phyloP scores from a whole-genome alignment of 2,888 invertebrate genomes.

The Mimas tiliae region DNA sequence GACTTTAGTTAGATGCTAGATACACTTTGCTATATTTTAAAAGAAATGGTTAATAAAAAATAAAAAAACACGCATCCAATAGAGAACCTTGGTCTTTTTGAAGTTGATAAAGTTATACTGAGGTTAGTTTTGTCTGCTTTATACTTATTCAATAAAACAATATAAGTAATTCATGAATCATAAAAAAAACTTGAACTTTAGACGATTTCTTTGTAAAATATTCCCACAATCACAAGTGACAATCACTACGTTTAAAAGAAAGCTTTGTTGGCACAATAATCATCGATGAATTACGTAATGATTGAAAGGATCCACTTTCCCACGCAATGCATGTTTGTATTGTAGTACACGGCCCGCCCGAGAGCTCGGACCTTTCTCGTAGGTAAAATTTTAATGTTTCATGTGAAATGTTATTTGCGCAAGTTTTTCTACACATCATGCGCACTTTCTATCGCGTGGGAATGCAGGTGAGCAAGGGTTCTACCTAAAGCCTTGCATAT shows the following conservation, averaged over 20 bases:
- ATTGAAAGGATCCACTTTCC: constrained; percentile 58
- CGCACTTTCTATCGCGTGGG: constrained; percentile 80
- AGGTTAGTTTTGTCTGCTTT: no score
- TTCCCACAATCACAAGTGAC: background rate
- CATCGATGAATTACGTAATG: constrained; percentile 40
- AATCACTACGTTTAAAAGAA: constrained; percentile 1
- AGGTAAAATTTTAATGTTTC: constrained; percentile 74
- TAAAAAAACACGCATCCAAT: no score
- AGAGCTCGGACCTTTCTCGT: constrained; percentile 66
- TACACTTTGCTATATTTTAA: no score
- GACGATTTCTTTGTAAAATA: background rate
- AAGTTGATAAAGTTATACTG: no score
- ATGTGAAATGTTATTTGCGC: constrained; percentile 78
- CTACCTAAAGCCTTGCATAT: constrained; percentile 52
- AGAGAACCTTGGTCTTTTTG: no score
- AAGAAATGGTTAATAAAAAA: no score
- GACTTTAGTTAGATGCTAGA: no score
- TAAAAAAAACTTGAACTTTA: no score
- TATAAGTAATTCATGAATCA: no score
- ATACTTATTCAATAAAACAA: no score
- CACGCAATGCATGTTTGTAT: constrained; percentile 65
- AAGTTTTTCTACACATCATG: constrained; percentile 66
- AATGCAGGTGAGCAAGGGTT: constrained; percentile 84
- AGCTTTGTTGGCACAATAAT: constrained; percentile 8
- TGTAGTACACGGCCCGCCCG: constrained; percentile 46